Evolutionary conservation across 2,888 invertebrate genomes (phyloP), one percentile per base, ranked within the genome.

Genomic region (Noctua pronuba): DNA sequence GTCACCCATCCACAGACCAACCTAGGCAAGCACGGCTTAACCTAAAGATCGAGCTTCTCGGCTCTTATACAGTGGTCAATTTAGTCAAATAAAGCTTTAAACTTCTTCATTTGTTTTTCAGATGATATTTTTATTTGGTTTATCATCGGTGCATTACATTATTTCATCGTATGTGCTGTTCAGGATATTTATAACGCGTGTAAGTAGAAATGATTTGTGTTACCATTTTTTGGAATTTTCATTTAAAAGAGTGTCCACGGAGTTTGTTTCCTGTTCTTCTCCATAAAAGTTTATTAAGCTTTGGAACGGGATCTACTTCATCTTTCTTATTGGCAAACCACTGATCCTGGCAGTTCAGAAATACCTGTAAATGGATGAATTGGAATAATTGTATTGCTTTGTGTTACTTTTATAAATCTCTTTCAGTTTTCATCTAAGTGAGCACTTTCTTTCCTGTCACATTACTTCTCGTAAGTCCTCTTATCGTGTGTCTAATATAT

Each of bases 31-130:
- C n/a, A n/a, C n/a, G n/a, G n/a, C n/a, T n/a, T n/a, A n/a, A n/a
- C n/a, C n/a, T n/a, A n/a, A n/a, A n/a, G n/a, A n/a, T n/a, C n/a
- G n/a, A n/a, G n/a, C n/a, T n/a, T n/a, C n/a, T n/a, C n/a, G n/a
- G n/a, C n/a, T 31, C 16, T 16, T 68, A 31, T 6, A n/a, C 7
- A 28, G 24, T 13, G 64, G 24, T 28, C 35, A 28, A 21, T 1
- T 31, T 18, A 24, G 8, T 28, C 8, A 6, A 21, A 41, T 16
- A 44, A 11, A 44, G 4, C 18, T 16, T 11, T 24, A 35, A 62
- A 16, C 41, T 44, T 24, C 18, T 44, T 46, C 3, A 16, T 10
- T 31, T 62, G 1, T 68, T 79, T 80, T 84, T 75, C 65, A 77
- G 80, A 73, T 84, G 62, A 24, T 68, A 1, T 71, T 35, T 38